Base-by-base conservation (phyloP, 1,140 invertebrate genomes). In the Lordiphosa stackelbergi region DNA sequence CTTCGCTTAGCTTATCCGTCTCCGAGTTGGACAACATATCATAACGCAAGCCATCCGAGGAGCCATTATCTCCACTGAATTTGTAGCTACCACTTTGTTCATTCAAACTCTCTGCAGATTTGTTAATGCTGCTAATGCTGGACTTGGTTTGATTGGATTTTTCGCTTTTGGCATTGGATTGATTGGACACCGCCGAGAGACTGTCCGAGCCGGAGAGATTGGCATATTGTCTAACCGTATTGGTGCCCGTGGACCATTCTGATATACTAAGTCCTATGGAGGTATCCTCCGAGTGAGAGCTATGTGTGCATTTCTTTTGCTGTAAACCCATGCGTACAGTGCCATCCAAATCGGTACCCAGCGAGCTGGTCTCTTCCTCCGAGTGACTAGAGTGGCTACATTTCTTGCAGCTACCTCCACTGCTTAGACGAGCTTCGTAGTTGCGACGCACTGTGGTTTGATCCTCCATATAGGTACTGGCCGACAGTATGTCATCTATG, bases 241-340 rank as follows among this genome's bases (percentile, higher is more conserved):
- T 95, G 1, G 93, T 94, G 19, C 93, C 93, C 35, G 94, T 95
- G 0, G 94, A 95, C 93, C 94, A 95, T 69, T 95, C 94, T 1
- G 94, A 95, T 74, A 94, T 93, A 63, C 93, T 94, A 24, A 95
- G 87, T 11, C 94, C 94, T 85, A 95, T 93, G 0, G 94, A 95
- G 1, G 94, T 95, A 78, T 95, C 94, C 85, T 95, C 94, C 12
- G 93, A 94, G 81, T 94, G 93, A 0, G 93, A 94, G 87, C 93
- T 91, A 86, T 93, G 91, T 48, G 93, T 90, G 88, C 93, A 92
- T 90, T 94, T 89, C 63, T 93, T 93, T 49, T 92, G 93, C 79
- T 93, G 93, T 5, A 94, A 86, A 4, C 92, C 93, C 72, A 94
- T 92, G 84, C 93, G 91, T 0, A 95, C 93, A 0, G 94, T 95